phyloP scores from a whole-genome alignment of 2,888 invertebrate species.

The Eupeodes latifasciatus region DNA sequence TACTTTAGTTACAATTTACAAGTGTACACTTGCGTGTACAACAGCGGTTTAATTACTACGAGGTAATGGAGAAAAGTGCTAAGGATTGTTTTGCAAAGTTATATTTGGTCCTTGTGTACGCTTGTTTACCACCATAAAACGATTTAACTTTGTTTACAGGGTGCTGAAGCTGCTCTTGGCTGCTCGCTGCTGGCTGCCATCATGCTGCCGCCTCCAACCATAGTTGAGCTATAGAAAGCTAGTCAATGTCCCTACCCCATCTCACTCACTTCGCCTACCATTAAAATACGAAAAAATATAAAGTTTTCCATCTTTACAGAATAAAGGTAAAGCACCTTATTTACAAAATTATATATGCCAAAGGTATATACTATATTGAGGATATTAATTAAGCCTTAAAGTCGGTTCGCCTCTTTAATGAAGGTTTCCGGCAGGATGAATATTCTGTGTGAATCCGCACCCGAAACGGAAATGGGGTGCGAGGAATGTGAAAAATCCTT shows the following conservation, averaged over 20 bases:
- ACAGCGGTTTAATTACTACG: constrained; percentile 63
- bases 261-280: not conserved
- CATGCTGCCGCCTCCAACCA: not conserved
- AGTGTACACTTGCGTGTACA: constrained; percentile 31
- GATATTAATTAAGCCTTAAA: constrained; percentile 68
- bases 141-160: constrained; percentile 56
- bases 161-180: constrained; percentile 8
- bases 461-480: too few relatives aligned
- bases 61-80: constrained; percentile 70
- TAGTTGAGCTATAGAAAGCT: not conserved
- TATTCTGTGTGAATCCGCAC: not conserved
- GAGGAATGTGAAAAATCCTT: constrained; percentile 31
- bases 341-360: constrained; percentile 54
- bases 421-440: constrained; percentile 41
- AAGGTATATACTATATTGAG: constrained; percentile 57
- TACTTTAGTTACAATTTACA: constrained; percentile 35
- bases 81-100: constrained; percentile 70
- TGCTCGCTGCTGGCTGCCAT: too few relatives aligned
- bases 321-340: constrained; percentile 31
- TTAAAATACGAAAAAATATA: not conserved
- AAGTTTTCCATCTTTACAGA: not conserved
- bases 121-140: constrained; percentile 58
- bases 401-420: constrained; percentile 54
- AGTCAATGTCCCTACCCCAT: not conserved
- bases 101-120: constrained; percentile 52